A percentile compares a stretch with the other conserved stretches of the same genome.
Conservation (phyloP, 2,797 vertebrate species). For the Tragelaphus eurycerus region DNA sequence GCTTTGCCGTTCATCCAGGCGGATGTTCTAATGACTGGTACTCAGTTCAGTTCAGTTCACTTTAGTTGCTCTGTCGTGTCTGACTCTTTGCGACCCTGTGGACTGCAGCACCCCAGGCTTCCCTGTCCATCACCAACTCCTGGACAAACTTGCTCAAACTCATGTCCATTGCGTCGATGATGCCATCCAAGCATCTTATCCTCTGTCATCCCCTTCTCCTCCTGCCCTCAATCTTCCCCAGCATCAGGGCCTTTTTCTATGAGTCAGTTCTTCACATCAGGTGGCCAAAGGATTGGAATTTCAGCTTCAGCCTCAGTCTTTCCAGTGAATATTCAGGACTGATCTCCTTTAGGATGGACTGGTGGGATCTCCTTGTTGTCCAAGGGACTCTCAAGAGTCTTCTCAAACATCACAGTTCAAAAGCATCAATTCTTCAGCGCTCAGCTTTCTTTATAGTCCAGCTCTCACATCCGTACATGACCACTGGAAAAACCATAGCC, state of each 20-base stretch:
- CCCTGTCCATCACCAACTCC: background rate
- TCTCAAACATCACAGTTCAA: too few relatives aligned
- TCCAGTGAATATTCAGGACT: background rate
- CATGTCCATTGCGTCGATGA: fast-evolving
- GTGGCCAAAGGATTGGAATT: background rate
- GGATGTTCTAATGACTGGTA: background rate
- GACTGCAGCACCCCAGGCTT: background rate
- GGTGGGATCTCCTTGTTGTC: too few relatives aligned
- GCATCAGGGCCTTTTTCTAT: background rate
- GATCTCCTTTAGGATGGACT: too few relatives aligned
- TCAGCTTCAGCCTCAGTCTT: background rate
- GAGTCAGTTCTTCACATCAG: background rate
- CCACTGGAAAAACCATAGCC: too few relatives aligned
- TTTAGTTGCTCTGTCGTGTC: background rate
- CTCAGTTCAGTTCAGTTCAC: background rate
- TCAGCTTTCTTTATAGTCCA: too few relatives aligned
- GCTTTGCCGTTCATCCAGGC: background rate
- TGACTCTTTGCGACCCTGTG: background rate
- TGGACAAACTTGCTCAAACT: background rate
- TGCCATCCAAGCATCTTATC: background rate
- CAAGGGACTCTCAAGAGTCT: too few relatives aligned
- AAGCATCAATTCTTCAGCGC: too few relatives aligned
- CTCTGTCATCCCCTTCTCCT: background rate
- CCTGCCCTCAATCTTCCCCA: background rate
- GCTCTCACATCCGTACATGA: too few relatives aligned